phyloP scores from a whole-genome alignment of 2,113 vertebrate genomes.

The Felis chaus region DNA sequence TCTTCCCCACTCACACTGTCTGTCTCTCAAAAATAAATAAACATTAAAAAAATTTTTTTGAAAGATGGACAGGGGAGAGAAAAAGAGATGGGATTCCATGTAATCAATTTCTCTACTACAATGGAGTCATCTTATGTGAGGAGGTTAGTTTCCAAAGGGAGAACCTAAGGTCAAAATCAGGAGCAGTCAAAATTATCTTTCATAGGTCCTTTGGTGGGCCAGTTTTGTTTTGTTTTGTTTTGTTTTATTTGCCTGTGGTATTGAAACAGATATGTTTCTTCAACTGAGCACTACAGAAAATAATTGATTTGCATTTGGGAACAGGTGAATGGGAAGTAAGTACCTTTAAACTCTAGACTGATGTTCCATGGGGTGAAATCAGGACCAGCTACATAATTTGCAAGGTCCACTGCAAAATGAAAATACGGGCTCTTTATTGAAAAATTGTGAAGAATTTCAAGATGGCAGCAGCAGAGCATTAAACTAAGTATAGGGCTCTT shows the following conservation, averaged over 20 bases:
- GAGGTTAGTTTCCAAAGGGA: not conserved
- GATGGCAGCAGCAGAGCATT: not conserved
- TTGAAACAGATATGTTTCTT: not conserved
- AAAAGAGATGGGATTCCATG: not conserved
- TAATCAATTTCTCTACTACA: not conserved
- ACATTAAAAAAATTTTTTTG: too few relatives aligned
- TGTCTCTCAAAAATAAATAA: too few relatives aligned
- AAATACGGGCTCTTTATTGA: not conserved
- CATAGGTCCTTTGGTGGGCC: not conserved
- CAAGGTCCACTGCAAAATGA: not conserved
- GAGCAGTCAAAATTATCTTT: not conserved
- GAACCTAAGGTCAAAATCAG: not conserved
- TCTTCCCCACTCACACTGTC: too few relatives aligned
- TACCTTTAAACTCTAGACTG: not conserved
- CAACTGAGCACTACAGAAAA: not conserved
- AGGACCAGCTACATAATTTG: not conserved
- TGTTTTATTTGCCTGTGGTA: not conserved
- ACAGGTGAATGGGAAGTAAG: not conserved
- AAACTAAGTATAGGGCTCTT: not conserved
- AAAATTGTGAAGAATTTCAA: constrained; percentile 34
- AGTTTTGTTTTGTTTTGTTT: not conserved
- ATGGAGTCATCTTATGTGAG: not conserved
- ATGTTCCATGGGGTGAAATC: not conserved
- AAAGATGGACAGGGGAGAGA: not conserved
- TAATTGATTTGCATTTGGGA: not conserved